Percentiles rank a stretch among this genome's conserved stretches.
Evolutionary conservation across 1,140 invertebrate genomes (phyloP).

Genomic region (Bicyclus anynana): DNA sequence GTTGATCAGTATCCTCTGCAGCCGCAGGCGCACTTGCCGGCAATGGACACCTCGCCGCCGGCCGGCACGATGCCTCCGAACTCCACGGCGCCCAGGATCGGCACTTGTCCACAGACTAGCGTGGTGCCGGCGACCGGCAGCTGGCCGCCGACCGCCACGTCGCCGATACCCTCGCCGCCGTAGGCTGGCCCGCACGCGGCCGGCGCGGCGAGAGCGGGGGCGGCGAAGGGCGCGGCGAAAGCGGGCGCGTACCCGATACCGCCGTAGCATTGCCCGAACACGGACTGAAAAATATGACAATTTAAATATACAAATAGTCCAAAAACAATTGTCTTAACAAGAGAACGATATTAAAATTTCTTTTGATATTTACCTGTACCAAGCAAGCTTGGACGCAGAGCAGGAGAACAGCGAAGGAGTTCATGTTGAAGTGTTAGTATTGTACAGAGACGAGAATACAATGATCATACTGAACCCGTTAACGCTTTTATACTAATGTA

Average conservation of each 20-base stretch:
- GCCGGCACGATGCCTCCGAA: slow-evolving; percentile 28
- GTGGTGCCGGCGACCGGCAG: slow-evolving; percentile 24
- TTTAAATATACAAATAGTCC: too few species aligned
- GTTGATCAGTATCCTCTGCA: neutral
- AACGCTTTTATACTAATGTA: neutral
- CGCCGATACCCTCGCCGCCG: slow-evolving; percentile 30
- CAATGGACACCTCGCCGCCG: slow-evolving; percentile 27
- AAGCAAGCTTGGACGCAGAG: slow-evolving; percentile 34
- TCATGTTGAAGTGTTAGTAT: slow-evolving; percentile 3
- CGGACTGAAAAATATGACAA: neutral
- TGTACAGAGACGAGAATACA: neutral
- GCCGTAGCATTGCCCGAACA: neutral
- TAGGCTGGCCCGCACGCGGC: slow-evolving; percentile 14
- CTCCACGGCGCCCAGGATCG: neutral
- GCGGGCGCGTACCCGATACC: neutral
- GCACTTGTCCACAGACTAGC: neutral
- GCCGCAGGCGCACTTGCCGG: slow-evolving; percentile 24
- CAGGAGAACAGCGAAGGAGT: neutral
- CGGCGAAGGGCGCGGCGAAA: neutral
- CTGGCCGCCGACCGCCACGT: slow-evolving; percentile 29
- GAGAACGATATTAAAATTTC: neutral
- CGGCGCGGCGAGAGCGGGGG: neutral
- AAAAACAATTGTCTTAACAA: neutral
- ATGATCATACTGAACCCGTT: neutral
- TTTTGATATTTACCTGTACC: slow-evolving; percentile 29